These are phyloP conservation scores for Malurus splendens DNA, from an alignment of 2,797 vertebrate genomes.

Conservation along the genomic window DNA sequence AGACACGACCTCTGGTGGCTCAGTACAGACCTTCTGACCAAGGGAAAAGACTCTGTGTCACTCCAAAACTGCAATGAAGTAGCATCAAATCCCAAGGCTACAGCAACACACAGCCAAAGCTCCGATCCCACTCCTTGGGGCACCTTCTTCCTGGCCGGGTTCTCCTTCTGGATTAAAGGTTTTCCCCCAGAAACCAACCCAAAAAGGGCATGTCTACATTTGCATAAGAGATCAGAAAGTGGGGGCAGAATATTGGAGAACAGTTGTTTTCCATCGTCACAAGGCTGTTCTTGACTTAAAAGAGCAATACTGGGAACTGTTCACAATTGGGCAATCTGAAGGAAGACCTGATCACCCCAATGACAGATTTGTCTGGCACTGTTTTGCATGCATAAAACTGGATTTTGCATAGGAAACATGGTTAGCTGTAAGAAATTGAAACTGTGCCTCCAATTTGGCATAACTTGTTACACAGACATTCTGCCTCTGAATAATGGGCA, in stretches of 20 bases:
- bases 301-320: not conserved
- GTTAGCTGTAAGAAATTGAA: not conserved
- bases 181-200: not conserved
- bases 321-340: not conserved
- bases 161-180: not conserved
- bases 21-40: not conserved
- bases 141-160: not conserved
- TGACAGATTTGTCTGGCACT: not conserved
- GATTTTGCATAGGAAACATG: not conserved
- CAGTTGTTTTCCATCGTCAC: not conserved
- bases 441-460: not conserved
- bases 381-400: not conserved
- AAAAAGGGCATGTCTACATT: not conserved
- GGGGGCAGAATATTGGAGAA: not conserved
- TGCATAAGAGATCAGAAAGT: not conserved
- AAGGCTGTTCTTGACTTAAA: not conserved
- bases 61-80: not conserved
- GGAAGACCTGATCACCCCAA: not conserved
- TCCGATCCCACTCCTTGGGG: not conserved
- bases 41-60: not conserved
- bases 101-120: not conserved
- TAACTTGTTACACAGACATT: not conserved
- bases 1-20: not conserved
- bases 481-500: not conserved
- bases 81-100: not conserved